Evolutionary conservation across 1,140 invertebrate genomes (phyloP).

Genomic region (Penaeus chinensis): DNA sequence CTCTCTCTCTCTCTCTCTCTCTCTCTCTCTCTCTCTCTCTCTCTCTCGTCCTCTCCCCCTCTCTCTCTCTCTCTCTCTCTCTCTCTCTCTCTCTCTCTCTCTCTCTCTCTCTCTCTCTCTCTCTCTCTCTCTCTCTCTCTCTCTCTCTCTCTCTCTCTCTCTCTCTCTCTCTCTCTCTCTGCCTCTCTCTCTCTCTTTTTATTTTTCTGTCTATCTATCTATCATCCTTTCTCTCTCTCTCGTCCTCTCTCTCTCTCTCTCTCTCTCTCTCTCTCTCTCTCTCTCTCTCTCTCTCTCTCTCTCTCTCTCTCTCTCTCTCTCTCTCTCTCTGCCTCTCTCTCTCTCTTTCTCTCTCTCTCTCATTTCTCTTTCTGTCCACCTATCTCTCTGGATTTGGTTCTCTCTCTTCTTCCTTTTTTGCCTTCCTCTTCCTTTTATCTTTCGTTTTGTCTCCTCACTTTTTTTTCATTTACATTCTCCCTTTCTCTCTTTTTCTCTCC

Average conservation of each 20-base stretch:
- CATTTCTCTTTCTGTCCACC: not conserved
- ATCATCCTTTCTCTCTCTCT: not conserved
- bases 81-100: not conserved
- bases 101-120: slow-evolving; percentile 15
- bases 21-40: slow-evolving; percentile 7
- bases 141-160: not conserved
- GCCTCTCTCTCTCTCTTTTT: not conserved
- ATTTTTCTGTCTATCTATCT: not conserved
- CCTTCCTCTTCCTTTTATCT: not conserved
- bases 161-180: not conserved
- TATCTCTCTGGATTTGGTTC: not conserved
- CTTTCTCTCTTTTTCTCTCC: too few relatives aligned
- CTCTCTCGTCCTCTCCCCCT: not conserved
- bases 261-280: too few relatives aligned
- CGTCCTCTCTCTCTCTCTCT: not conserved
- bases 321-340: too few relatives aligned
- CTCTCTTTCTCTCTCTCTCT: not conserved
- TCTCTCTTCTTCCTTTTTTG: not conserved
- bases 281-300: too few relatives aligned
- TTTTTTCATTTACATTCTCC: too few relatives aligned
- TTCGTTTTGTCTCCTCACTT: not conserved
- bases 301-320: too few relatives aligned
- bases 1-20: slow-evolving; percentile 21
- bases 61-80: not conserved
- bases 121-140: not conserved